phyloP scores from a whole-genome alignment of 2,888 invertebrate genomes.

The Gortyna flavago region DNA sequence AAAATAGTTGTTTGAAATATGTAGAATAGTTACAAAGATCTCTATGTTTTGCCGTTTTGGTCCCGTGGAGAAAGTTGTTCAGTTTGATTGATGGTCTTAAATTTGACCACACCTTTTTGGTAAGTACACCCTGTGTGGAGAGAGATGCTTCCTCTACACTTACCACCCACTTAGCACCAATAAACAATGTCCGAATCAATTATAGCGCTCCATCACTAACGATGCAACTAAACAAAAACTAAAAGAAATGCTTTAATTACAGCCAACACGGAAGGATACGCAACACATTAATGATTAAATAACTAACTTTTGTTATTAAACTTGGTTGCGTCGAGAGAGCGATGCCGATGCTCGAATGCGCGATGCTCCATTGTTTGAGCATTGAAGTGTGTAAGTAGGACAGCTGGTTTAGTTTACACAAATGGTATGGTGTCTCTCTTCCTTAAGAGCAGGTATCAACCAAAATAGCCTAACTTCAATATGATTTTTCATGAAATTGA shows the following conservation, averaged over 20 bases:
- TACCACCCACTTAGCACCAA: neutral
- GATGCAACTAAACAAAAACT: slow-evolving; percentile 50
- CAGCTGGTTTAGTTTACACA: slow-evolving; percentile 56
- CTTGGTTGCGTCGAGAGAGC: slow-evolving; percentile 45
- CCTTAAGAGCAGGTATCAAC: no score
- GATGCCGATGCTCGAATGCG: slow-evolving; percentile 4
- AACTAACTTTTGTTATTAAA: slow-evolving; percentile 57
- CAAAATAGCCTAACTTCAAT: no score
- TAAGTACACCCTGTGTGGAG: neutral
- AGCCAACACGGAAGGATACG: slow-evolving; percentile 62
- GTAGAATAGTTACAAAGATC: no score
- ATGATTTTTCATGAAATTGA: no score
- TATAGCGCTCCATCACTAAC: slow-evolving; percentile 33
- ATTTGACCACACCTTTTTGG: neutral
- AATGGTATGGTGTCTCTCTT: slow-evolving; percentile 35
- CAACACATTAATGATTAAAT: slow-evolving; percentile 61
- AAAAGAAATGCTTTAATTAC: slow-evolving; percentile 62
- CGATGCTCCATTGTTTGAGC: slow-evolving; percentile 45
- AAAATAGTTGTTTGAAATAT: no score
- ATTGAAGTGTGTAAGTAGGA: slow-evolving; percentile 50
- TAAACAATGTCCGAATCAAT: slow-evolving; percentile 29
- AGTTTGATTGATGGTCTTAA: neutral
- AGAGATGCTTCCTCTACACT: neutral
- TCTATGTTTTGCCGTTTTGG: no score
- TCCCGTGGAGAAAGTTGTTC: neutral